Percentiles rank a stretch among this genome's conserved stretches.
Conservation (phyloP, 2,888 invertebrate genomes). For the Pilophorus perplexus region DNA sequence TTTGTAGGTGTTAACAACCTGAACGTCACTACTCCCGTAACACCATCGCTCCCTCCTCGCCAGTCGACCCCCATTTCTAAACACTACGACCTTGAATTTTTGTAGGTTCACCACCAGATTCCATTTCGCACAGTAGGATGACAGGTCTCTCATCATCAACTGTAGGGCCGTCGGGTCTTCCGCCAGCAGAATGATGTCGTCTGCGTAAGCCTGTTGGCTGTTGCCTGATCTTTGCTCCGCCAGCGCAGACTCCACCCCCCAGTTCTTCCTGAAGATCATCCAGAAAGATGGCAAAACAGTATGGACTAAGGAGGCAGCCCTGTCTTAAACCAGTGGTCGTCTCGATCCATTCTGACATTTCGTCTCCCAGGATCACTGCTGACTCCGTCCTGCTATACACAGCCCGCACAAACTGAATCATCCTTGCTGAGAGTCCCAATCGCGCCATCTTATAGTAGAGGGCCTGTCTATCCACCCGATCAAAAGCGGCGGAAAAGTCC, state of each 20-base stretch:
- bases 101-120: slow-evolving; percentile 4
- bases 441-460: slow-evolving; percentile 9
- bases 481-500: slow-evolving; percentile 44
- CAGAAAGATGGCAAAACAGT: slow-evolving; percentile 34
- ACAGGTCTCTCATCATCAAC: not conserved
- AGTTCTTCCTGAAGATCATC: slow-evolving; percentile 35
- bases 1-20: slow-evolving; percentile 9
- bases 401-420: not conserved
- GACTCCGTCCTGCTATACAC: not conserved
- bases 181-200: slow-evolving; percentile 45
- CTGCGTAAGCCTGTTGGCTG: slow-evolving; percentile 41
- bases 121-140: slow-evolving; percentile 4
- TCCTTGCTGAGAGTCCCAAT: not conserved
- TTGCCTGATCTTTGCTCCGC: slow-evolving; percentile 9
- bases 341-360: slow-evolving; percentile 38
- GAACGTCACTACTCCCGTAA: not conserved
- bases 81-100: slow-evolving; percentile 13
- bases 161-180: slow-evolving; percentile 22
- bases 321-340: slow-evolving; percentile 40
- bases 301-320: slow-evolving; percentile 34
- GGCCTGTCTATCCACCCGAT: slow-evolving; percentile 42
- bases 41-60: slow-evolving; percentile 17
- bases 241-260: slow-evolving; percentile 3
- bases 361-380: slow-evolving; percentile 16
- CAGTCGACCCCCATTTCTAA: slow-evolving; percentile 6